Evolutionary conservation across 2,888 invertebrate species (phyloP), one percentile per base, ranked within the genome.

Genomic region (Ceratothoa steindachneri): DNA sequence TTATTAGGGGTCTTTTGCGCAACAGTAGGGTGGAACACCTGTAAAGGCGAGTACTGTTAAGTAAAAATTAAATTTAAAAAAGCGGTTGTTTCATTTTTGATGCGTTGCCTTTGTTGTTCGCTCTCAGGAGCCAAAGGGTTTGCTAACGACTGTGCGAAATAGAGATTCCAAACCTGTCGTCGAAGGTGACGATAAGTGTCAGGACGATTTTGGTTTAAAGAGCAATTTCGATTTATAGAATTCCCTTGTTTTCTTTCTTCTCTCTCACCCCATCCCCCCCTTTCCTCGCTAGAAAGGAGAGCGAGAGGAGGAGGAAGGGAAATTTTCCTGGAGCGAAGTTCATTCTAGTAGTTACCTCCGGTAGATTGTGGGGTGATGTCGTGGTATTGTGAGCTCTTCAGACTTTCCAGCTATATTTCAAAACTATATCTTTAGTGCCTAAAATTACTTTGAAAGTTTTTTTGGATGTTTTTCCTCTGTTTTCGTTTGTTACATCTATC

Each of bases 401-500:
- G 60, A 60, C 60, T 60, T 24, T n/a, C 60, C n/a, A 12, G n/a
- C 22, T 60, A 22, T 60, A 24, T 24, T 60, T 60, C 24, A n/a
- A 60, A 60, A 60, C 60, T 60, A 60, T 60, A 60, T 60, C 60
- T 22, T 60, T 60, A 60, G 60, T 60, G 60, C 60, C 60, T 60
- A n/a, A 22, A n/a, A 12, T 60, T 24, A 12, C 24, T 60, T 24
- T 60, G 22, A 24, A 24, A 60, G 24, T 15, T 60, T 60, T 3
- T 51, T 51, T 51, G 19, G 12, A 60, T 24, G 27, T 12, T 60
- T 60, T 24, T 60, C 60, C 52, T 12, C 1, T 9, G 41, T 41
- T 41, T 41, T 9, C 5, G 41, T 41, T 41, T 9, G 15, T 41
- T 15, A 15, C 15, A 41, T 15, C 41, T 41, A 41, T 41, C 15